A percentile compares a stretch with the other conserved stretches of the same genome.
phyloP scores from a whole-genome alignment of 2,797 vertebrate genomes.

The Sparus aurata region DNA sequence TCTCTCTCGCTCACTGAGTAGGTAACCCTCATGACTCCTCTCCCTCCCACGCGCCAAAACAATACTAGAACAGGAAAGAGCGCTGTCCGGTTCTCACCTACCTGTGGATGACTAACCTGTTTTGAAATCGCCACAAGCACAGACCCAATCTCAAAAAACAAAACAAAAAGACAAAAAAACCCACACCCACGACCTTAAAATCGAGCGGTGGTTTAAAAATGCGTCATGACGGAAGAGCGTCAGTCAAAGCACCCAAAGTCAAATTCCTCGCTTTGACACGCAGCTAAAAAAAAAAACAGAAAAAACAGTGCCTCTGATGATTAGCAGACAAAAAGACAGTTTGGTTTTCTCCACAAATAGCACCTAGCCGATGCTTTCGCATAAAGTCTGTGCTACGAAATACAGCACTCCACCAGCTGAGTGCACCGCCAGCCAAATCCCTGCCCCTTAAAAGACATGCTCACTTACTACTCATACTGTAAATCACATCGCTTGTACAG shows the following conservation, averaged over 20 bases:
- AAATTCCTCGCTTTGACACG: not conserved
- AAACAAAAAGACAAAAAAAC: not conserved
- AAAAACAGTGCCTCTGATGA: not conserved
- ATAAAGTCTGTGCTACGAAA: constrained; percentile 13
- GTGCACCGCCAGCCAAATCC: constrained; percentile 34
- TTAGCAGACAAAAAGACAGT: constrained; percentile 4
- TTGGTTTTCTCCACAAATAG: not conserved
- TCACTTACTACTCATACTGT: constrained; percentile 52
- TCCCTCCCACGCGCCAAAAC: constrained; percentile 72
- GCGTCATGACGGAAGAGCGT: not conserved
- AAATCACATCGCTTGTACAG: constrained; percentile 49
- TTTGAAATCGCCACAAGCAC: constrained; percentile 21
- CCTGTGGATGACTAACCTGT: constrained; percentile 56
- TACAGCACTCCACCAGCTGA: constrained; percentile 32
- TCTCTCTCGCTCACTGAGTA: constrained; percentile 62
- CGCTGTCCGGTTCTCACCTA: constrained; percentile 58
- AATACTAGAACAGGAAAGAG: constrained; percentile 67
- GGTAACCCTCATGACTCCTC: constrained; percentile 65
- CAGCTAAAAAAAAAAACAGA: not conserved
- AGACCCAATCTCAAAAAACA: not conserved
- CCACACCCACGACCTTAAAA: not conserved
- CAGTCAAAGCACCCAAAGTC: not conserved
- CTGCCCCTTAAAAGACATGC: constrained; percentile 44
- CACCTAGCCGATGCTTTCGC: constrained; percentile 5
- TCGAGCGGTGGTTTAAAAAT: constrained; percentile 1